Evolutionary conservation across 2,888 invertebrate genomes (phyloP).

Genomic region (Noctuana brunneofusca): DNA sequence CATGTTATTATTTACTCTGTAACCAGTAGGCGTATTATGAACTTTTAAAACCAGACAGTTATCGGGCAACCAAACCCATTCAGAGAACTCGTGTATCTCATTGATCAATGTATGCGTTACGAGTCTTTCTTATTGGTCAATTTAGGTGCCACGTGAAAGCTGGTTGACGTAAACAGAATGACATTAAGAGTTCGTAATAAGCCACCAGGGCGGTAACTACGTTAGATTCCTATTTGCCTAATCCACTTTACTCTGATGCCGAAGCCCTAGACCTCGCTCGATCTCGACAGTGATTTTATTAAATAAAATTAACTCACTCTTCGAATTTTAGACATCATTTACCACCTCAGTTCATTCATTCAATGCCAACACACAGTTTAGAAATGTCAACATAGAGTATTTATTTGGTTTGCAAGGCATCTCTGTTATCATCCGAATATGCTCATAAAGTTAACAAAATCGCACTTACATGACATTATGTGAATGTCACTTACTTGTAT

Average conservation of each 20-base stretch:
- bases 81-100: no score
- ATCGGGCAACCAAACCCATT: no score
- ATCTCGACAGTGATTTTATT: slow-evolving; percentile 8
- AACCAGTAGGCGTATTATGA: no score
- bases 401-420: background rate
- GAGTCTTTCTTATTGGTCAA: no score
- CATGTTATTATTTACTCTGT: no score
- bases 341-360: background rate
- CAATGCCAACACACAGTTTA: background rate
- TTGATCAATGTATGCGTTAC: no score
- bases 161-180: no score
- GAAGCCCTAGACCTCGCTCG: background rate
- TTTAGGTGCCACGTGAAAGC: no score
- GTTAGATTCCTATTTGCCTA: slow-evolving; percentile 9
- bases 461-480: slow-evolving; percentile 11
- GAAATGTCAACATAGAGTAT: background rate
- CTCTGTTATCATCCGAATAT: slow-evolving; percentile 4
- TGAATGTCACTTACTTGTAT: slow-evolving; percentile 1
- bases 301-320: background rate
- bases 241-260: background rate
- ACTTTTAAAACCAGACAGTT: no score
- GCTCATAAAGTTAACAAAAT: background rate
- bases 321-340: slow-evolving; percentile 1
- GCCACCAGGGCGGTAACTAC: background rate
- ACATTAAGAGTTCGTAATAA: no score